Base-by-base conservation (phyloP, 2,797 vertebrate species). In the Tangara arthus region DNA sequence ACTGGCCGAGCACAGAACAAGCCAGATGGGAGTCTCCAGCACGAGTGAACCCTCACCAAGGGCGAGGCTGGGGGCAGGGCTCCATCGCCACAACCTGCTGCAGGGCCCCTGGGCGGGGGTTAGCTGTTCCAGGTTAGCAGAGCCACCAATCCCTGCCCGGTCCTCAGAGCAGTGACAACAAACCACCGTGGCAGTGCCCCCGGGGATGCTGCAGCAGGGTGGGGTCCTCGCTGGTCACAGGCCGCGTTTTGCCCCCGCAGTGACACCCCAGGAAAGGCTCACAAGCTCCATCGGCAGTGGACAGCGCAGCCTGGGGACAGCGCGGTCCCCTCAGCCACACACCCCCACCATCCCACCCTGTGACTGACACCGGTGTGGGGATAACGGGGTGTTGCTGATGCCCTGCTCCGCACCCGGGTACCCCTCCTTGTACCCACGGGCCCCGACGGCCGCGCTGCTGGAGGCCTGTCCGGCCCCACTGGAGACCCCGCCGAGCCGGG, bases 21-120 rank as follows among this genome's bases (percentile, higher is more conserved):
- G 27, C 11, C 44, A 16, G 24, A 49, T 3, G 52, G 55, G 76
- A 85, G 64, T 7, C 30, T 66, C 68, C 86, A 69, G 30, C 80
- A 13, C 0, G 2, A 41, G 14, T 0, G 50, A 91, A 4, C n/a
- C 63, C 34, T 46, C 24, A 3, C 0, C 11, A 8, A 28, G 28
- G 41, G 44, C 34, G 6, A 53, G 49, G 11, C 2, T n/a, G 55
- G 63, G 2, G 50, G 59, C 68, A 60, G 63, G 50, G 77, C 57
- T 75, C 37, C 53, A 19, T 8, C 42, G 1, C 56, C 63, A 3
- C 30, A 5, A 6, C 46, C 27, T 1, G 63, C 68, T 34, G 55
- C 27, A 12, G 52, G 28, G 27, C 8, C 35, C 12, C 39, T 12
- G 7, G 0, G 1, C 11, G 7, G 6, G 39, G 56, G 34, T 16